A percentile compares a stretch with the other conserved stretches of the same genome.
These are phyloP conservation scores for Ophiothrix spiculata DNA, from an alignment of 35 echinoderm and acorn worm genomes.

Conservation along the genomic window DNA sequence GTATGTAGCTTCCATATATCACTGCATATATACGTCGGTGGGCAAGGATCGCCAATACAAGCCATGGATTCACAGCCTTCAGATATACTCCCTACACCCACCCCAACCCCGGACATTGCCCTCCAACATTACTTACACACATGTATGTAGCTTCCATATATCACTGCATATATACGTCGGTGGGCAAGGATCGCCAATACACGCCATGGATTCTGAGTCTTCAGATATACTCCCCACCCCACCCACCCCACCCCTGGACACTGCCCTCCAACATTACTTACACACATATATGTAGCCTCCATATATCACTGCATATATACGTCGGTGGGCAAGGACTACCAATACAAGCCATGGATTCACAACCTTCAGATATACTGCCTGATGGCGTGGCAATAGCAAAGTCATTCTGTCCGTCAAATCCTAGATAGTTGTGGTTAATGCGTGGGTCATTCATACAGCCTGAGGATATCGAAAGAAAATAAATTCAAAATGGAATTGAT, in stretches of 20 bases:
- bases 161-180: conserved; percentile 58
- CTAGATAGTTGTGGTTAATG: conserved; percentile 72
- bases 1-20: conserved; percentile 59
- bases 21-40: conserved; percentile 50
- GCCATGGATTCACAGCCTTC: conserved; percentile 73
- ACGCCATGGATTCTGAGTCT: conserved; percentile 64
- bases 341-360: conserved; percentile 55
- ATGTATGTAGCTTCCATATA: conserved; percentile 59
- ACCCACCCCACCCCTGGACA: no score
- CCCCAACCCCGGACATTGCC: no score
- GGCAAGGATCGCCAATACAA: conserved; percentile 51
- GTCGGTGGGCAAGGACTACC: conserved; percentile 42
- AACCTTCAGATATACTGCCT: conserved; percentile 54
- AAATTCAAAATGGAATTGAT: neutral
- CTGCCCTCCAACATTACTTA: conserved; percentile 63
- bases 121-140: conserved; percentile 81
- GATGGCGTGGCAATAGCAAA: conserved; percentile 45
- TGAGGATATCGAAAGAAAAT: neutral
- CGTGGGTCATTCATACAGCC: conserved; percentile 97
- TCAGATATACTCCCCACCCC: conserved; percentile 45
- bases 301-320: conserved; percentile 62
- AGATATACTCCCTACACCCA: conserved; percentile 22
- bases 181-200: conserved; percentile 43
- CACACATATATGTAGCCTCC: conserved; percentile 68
- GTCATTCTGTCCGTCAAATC: conserved; percentile 36